These are phyloP conservation scores for Hylia prasina DNA, from an alignment of 2,113 vertebrate species.

Conservation along the genomic window DNA sequence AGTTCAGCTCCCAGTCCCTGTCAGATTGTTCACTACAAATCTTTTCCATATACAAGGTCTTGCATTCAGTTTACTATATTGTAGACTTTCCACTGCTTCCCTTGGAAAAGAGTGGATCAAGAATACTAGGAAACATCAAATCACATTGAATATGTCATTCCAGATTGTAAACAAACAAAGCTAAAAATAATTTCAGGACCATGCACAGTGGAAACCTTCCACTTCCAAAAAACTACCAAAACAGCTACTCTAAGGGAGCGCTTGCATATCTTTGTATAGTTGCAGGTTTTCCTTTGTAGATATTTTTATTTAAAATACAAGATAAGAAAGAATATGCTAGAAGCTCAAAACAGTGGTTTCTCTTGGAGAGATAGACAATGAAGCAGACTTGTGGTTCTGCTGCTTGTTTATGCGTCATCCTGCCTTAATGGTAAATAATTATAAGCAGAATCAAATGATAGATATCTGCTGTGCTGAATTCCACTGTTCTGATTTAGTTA, in stretches of 20 bases:
- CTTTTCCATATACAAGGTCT: not conserved
- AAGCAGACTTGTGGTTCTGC: conserved; percentile 2
- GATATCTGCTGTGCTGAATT: conserved; percentile 33
- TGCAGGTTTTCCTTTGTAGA: not conserved
- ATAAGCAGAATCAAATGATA: conserved; percentile 38
- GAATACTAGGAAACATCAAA: conserved; percentile 60
- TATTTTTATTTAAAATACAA: not conserved
- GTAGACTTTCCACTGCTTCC: conserved; percentile 35
- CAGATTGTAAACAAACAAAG: conserved; percentile 47
- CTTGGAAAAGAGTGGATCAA: conserved; percentile 35
- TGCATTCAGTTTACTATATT: not conserved
- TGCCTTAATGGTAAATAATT: conserved; percentile 41
- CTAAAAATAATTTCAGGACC: conserved; percentile 46
- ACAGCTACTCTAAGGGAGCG: not conserved
- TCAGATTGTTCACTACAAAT: conserved; percentile 42
- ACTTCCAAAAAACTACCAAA: not conserved
- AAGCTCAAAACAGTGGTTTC: not conserved
- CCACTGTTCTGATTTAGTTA: conserved; percentile 42
- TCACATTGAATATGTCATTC: conserved; percentile 41
- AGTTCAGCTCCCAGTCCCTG: not conserved
- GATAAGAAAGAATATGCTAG: not conserved
- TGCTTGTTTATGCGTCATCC: conserved; percentile 15
- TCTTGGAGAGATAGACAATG: not conserved
- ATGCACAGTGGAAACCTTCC: conserved; percentile 26
- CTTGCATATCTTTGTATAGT: not conserved